phyloP scores from a whole-genome alignment of 2,113 vertebrate species.

The Xiphorhynchus elegans region DNA sequence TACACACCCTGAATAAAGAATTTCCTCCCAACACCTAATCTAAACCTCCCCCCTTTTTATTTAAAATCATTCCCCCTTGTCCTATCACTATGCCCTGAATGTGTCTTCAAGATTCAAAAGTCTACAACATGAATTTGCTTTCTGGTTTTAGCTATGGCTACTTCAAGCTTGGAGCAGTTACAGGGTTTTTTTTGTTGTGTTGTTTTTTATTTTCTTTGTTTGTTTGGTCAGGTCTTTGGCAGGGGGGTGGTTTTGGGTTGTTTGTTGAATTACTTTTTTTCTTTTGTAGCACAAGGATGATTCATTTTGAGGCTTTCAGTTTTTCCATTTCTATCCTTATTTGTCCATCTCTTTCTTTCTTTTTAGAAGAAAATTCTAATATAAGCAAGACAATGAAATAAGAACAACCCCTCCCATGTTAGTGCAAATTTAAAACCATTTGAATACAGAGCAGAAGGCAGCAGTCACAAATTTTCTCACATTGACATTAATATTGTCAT shows the following conservation, averaged over 20 bases:
- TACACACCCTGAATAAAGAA: rapidly evolving
- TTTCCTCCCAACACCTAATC: background rate
- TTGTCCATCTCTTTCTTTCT: background rate
- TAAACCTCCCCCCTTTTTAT: background rate
- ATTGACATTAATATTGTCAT: background rate
- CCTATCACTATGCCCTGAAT: background rate
- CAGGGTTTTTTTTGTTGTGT: background rate
- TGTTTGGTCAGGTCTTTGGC: background rate
- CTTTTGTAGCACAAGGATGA: background rate
- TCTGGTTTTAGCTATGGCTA: background rate
- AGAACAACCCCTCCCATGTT: background rate
- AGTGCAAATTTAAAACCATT: background rate
- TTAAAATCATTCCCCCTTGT: background rate
- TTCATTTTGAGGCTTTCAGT: background rate
- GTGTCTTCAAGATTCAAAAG: background rate
- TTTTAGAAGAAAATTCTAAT: background rate
- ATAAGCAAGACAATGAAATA: background rate
- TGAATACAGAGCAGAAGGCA: background rate
- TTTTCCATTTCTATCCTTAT: background rate
- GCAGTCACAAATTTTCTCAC: background rate
- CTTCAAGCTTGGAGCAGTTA: background rate
- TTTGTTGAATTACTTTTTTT: background rate
- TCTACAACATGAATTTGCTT: background rate
- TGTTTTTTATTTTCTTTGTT: background rate
- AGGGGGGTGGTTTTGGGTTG: too few relatives aligned